phyloP scores from a whole-genome alignment of 1,140 invertebrate species.

The Magallana ariakensis region DNA sequence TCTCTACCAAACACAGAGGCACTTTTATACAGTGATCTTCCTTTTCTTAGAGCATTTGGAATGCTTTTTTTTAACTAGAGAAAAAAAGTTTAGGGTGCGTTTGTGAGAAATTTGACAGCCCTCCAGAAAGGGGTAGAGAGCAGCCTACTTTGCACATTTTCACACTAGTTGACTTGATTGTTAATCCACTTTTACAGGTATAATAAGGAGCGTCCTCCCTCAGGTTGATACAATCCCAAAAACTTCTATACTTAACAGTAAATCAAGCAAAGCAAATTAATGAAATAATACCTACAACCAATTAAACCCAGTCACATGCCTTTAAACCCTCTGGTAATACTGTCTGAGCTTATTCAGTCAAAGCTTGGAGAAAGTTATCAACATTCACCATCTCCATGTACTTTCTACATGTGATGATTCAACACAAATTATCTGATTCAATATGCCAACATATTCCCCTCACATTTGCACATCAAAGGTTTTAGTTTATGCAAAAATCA shows the following conservation, averaged over 20 bases:
- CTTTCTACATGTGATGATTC: too few species aligned
- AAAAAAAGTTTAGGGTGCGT: background rate
- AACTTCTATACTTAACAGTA: background rate
- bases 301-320: background rate
- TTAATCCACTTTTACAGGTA: background rate
- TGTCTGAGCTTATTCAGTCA: background rate
- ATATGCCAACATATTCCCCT: too few species aligned
- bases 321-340: background rate
- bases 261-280: background rate
- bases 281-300: background rate
- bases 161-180: background rate
- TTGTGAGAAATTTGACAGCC: background rate
- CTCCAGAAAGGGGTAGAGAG: background rate
- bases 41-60: constrained; percentile 8
- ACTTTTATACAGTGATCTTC: background rate
- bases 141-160: background rate
- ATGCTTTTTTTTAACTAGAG: background rate
- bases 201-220: background rate
- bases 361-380: too few species aligned
- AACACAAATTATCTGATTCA: too few species aligned
- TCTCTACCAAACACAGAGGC: constrained; percentile 10
- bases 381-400: too few species aligned
- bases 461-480: too few species aligned
- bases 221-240: background rate
- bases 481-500: too few species aligned